Evolutionary conservation across 2,797 vertebrate species (phyloP).

Genomic region (Gallinago stenura): DNA sequence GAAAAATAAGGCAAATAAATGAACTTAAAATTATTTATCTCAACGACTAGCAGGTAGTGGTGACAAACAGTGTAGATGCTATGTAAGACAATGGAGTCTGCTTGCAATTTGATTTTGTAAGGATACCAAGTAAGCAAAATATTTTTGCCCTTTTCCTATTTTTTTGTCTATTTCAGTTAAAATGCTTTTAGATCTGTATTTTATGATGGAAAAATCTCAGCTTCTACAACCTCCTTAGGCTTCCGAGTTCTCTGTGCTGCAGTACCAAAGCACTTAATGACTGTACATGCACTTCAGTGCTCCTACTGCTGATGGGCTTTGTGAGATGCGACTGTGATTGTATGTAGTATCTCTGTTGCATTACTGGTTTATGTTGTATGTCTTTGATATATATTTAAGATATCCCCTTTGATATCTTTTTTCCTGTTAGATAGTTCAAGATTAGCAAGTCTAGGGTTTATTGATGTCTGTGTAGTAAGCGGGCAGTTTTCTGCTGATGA

Average conservation of each 20-base stretch:
- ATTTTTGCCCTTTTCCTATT: not conserved
- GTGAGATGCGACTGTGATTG: not conserved
- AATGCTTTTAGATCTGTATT: not conserved
- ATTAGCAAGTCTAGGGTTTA: not conserved
- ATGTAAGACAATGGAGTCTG: not conserved
- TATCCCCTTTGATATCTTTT: not conserved
- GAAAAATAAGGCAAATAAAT: too few species aligned
- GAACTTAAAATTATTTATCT: not conserved
- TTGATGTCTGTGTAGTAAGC: not conserved
- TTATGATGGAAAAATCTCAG: not conserved
- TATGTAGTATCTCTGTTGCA: not conserved
- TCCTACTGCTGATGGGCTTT: not conserved
- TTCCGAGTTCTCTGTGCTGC: not conserved
- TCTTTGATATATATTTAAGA: not conserved
- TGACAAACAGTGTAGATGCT: not conserved
- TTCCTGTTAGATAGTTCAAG: not conserved
- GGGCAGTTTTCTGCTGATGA: not conserved
- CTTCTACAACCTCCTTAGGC: not conserved
- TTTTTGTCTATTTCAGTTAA: not conserved
- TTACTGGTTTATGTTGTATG: not conserved
- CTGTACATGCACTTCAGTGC: not conserved
- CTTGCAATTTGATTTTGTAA: not conserved
- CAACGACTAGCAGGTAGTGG: not conserved
- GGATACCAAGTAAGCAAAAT: not conserved
- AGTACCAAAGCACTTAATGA: not conserved